Evolutionary conservation across 1,140 invertebrate species (phyloP).

Genomic region (Drosophila novamexicana): DNA sequence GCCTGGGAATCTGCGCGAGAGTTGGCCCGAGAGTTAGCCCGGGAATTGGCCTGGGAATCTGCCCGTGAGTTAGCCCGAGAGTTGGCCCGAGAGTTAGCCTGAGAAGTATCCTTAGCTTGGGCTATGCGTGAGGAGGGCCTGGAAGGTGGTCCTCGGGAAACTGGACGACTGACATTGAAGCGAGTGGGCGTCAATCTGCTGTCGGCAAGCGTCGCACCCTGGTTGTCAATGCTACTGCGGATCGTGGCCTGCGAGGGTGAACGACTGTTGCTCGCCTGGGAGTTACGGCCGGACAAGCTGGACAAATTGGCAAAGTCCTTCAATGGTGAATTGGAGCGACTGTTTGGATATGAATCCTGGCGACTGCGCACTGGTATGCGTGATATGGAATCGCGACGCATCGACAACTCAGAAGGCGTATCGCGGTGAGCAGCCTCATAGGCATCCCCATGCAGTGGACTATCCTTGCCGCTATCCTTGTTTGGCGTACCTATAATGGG

Average conservation of each 20-base stretch:
- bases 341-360: constrained; percentile 50
- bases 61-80: constrained; percentile 6
- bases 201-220: constrained; percentile 5
- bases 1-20: constrained; percentile 49
- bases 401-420: constrained; percentile 59
- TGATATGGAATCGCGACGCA: constrained; percentile 69
- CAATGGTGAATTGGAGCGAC: constrained; percentile 64
- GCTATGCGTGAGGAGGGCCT: constrained; percentile 67
- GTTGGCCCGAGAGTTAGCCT: constrained; percentile 32
- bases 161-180: constrained; percentile 44
- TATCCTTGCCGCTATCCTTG: constrained; percentile 76
- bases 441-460: constrained; percentile 60
- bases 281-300: constrained; percentile 40
- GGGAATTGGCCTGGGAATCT: background rate
- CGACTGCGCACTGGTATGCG: constrained; percentile 71
- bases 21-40: background rate
- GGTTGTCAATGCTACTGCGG: constrained; percentile 35
- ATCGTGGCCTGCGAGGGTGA: constrained; percentile 58
- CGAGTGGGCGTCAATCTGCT: constrained; percentile 43
- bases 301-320: constrained; percentile 47
- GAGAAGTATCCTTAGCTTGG: constrained; percentile 52
- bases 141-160: constrained; percentile 55
- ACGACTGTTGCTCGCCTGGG: constrained; percentile 58
- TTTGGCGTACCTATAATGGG: constrained; percentile 83
- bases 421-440: constrained; percentile 30